Evolutionary conservation across 2,797 vertebrate genomes (phyloP), one percentile per base, ranked within the genome.

Genomic region (Leptatherina wallacei): DNA sequence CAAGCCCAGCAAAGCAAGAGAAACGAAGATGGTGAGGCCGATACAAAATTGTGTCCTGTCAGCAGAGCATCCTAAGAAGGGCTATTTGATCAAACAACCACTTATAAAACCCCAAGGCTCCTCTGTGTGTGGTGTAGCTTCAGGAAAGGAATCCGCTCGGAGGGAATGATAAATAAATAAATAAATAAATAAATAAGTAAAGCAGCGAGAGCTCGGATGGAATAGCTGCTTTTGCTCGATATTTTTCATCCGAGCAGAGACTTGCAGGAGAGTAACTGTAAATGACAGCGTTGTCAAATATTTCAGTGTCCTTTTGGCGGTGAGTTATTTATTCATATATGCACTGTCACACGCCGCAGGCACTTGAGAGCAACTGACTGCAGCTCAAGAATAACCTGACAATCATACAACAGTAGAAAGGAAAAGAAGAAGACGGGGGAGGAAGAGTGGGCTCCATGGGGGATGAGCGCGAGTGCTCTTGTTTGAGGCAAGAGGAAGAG

Each of bases 251-350:
- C 51, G 2, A 82, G 61, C 71, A 29, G 4, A 83, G 71, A 83
- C 68, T 69, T 72, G 78, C 69, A 78, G 71, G 65, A 71, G 75
- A 81, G 78, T 86, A 89, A 89, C 81, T 88, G 86, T 87, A 89
- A 88, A 90, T 80, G 90, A 85, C 90, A 91, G 83, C 85, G 77
- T 81, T 86, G 90, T 90, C 90, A 89, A 84, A 88, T 89, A 82
- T 87, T 66, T 83, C 88, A 78, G 81, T 74, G 85, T 91, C 84
- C 85, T 86, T 84, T 86, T 82, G 80, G 78, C 77, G 74, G 69
- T 14, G 29, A 67, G 80, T 92, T 87, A 90, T 91, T 90, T 90
- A 93, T 92, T 92, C 87, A 92, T 92, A 85, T 90, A 91, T 90
- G 88, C 89, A 77, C 85, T 84, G 90, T 91, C 89, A 90, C 84